Evolutionary conservation across 1,140 invertebrate genomes (phyloP), one percentile per base, ranked within the genome.

Genomic region (Acyrthosiphon pisum): DNA sequence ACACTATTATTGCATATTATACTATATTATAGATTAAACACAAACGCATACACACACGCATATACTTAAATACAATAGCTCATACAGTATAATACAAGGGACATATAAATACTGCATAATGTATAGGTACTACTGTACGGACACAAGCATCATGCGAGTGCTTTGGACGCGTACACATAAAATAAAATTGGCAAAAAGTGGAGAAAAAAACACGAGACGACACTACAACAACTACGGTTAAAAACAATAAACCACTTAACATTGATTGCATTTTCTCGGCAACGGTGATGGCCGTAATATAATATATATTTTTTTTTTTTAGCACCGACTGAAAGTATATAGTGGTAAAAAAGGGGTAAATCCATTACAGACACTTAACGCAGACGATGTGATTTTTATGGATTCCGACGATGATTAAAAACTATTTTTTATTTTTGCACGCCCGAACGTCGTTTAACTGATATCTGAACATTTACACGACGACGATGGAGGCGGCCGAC

Each of bases 401-500:
- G 91, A 92, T 83, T 83, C 37, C 81, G 76, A 92, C 91, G 81
- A 84, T 92, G 91, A 92, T 92, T 92, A 92, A 92, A 83, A 92
- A 92, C 76, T 48, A 68, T 68, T 37, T 91, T 90, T 91, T 91
- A 91, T 91, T 91, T 7, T 92, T 37, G 6, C 81, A 14, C 48
- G 48, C 46, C 50, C 89, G 26, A 22, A 23, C 8, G n/a, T 23
- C 6, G n/a, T 90, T 90, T 84, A 81, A 92, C 44, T 92, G 81
- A 92, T 92, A 84, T 44, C 60, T 26, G 46, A 83, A 91, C 68
- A 50, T 91, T 83, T 83, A 37, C 87, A 53, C 18, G 30, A 60
- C 30, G n/a, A 37, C 7, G 68, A 18, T 7, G 41, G 4, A 11
- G 11, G 44, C 8, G 44, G n/a, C 9, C 26, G 44, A 37, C 30